Percentiles rank a stretch among this genome's conserved stretches.
Conservation (phyloP, 2,797 vertebrate species). For the Hemitrygon akajei region DNA sequence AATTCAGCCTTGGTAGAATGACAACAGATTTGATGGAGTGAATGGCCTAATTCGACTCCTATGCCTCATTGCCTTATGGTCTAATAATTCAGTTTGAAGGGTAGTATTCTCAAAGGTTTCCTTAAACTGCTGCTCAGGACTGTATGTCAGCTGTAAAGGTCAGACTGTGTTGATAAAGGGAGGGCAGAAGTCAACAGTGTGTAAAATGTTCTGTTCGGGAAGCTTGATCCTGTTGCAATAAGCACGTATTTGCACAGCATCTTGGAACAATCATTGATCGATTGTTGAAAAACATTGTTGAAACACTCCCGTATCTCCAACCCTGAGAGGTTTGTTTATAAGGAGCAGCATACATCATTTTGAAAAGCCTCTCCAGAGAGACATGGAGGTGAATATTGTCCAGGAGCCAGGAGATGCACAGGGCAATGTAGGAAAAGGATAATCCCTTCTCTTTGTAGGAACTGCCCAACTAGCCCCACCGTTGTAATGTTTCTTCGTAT, state of each 20-base stretch:
- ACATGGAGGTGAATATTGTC: not conserved
- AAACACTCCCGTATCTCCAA: no score
- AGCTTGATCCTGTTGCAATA: not conserved
- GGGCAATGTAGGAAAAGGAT: no score
- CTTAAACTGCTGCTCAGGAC: not conserved
- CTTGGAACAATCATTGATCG: not conserved
- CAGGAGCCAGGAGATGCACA: no score
- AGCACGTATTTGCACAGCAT: not conserved
- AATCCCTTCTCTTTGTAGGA: no score
- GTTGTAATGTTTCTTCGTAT: no score
- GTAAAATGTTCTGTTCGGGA: not conserved
- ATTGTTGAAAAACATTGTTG: not conserved
- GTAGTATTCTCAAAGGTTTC: no score
- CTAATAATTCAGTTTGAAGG: no score
- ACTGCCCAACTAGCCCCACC: no score
- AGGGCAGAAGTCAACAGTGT: not conserved
- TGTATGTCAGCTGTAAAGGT: not conserved
- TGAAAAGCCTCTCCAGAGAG: not conserved
- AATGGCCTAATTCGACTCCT: no score
- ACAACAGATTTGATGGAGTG: no score
- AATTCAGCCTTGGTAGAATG: no score
- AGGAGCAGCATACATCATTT: not conserved
- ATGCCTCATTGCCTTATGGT: no score
- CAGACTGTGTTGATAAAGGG: not conserved
- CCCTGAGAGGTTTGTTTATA: not conserved